Evolutionary conservation across 2,113 vertebrate genomes (phyloP).

Genomic region (Plestiodon gilberti): DNA sequence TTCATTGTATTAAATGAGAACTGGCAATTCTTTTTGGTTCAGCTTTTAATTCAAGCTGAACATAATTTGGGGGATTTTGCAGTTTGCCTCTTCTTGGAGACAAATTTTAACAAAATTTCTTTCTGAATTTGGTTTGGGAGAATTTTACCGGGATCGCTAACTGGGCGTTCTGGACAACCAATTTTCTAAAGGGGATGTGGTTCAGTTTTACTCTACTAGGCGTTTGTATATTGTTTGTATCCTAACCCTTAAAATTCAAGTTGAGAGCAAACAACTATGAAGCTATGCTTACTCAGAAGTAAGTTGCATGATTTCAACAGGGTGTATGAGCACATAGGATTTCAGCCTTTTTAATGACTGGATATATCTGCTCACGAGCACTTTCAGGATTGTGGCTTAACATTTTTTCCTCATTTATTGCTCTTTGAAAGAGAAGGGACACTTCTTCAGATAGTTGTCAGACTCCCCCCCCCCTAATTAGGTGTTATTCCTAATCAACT

Average conservation of each 20-base stretch:
- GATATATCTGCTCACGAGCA: not conserved
- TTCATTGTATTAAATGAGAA: too few relatives aligned
- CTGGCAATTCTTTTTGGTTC: too few relatives aligned
- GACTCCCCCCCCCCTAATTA: slow-evolving; percentile 5
- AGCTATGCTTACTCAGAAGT: not conserved
- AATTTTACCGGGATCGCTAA: not conserved
- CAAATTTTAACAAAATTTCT: too few relatives aligned
- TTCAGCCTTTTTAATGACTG: not conserved
- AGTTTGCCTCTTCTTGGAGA: not conserved
- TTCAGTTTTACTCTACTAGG: not conserved
- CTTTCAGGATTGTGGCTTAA: not conserved
- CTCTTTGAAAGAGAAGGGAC: slow-evolving; percentile 16
- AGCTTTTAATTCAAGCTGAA: too few relatives aligned
- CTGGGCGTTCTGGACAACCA: not conserved
- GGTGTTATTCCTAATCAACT: slow-evolving; percentile 11
- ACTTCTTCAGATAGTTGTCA: slow-evolving; percentile 39
- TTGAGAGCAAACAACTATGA: not conserved
- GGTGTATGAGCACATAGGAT: not conserved
- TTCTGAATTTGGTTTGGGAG: too few relatives aligned
- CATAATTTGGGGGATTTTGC: too few relatives aligned
- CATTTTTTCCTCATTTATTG: not conserved
- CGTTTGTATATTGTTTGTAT: not conserved
- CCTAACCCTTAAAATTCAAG: not conserved
- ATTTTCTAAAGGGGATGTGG: not conserved
- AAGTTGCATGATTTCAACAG: not conserved